Conservation (phyloP, 2,888 invertebrate species). For the Aphodius granarius region DNA sequence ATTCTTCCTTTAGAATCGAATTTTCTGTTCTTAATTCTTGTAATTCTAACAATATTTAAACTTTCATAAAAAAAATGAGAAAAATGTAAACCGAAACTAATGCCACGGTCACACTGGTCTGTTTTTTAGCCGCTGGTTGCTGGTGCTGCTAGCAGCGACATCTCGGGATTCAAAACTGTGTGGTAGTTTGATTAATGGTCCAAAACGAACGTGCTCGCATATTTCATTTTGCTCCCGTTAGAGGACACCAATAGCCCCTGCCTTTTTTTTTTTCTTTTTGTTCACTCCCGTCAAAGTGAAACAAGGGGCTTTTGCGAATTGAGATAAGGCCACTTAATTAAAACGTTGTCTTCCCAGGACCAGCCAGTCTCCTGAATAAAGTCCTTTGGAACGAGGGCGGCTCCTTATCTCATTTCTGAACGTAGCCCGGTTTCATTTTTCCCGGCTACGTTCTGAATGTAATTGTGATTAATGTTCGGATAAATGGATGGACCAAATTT, state of each 20-base stretch:
- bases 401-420: background rate
- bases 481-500: background rate
- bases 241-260: background rate
- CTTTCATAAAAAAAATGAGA: too few species aligned
- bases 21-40: too few species aligned
- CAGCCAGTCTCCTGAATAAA: background rate
- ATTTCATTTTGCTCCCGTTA: background rate
- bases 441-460: background rate
- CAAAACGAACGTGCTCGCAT: background rate
- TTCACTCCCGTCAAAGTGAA: background rate
- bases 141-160: too few species aligned
- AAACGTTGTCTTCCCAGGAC: background rate
- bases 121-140: too few species aligned
- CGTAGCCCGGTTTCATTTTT: background rate
- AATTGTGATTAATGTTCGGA: background rate
- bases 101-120: too few species aligned
- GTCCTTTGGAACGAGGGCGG: background rate
- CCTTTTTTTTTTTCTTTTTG: too few species aligned
- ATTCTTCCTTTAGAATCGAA: too few species aligned
- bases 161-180: too few species aligned
- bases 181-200: background rate
- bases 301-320: background rate
- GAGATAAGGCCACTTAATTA: background rate
- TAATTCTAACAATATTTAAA: too few species aligned
- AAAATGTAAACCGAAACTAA: too few species aligned